A percentile compares a stretch with the other conserved stretches of the same genome.
Conservation (phyloP, 2,888 invertebrate genomes). For the Microchrysa polita region DNA sequence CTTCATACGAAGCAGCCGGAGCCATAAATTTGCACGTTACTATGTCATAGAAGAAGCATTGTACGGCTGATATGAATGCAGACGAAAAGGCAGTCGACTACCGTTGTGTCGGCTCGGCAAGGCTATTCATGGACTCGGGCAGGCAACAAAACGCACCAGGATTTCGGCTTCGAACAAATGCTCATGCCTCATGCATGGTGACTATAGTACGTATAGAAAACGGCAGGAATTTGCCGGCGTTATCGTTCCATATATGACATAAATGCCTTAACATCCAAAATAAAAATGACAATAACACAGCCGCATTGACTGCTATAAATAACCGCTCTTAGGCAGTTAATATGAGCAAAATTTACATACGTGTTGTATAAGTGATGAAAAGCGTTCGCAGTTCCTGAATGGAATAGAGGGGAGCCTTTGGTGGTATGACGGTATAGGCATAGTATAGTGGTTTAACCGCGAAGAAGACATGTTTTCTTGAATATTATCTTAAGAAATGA, state of each 20-base stretch:
- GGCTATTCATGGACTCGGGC: no score
- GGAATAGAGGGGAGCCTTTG: no score
- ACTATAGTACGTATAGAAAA: no score
- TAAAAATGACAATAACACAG: conserved; percentile 34
- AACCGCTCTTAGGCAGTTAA: conserved; percentile 27
- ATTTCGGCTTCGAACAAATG: no score
- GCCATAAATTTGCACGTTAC: conserved; percentile 30
- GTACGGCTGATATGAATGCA: background rate
- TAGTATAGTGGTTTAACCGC: background rate
- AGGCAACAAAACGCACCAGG: background rate
- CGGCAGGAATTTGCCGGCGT: background rate
- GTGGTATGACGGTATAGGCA: no score
- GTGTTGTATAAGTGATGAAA: no score
- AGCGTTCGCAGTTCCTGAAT: no score
- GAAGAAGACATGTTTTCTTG: background rate
- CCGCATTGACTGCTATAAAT: conserved; percentile 33
- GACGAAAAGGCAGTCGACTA: background rate
- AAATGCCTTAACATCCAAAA: conserved; percentile 35
- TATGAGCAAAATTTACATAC: conserved; percentile 26
- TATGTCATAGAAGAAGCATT: background rate
- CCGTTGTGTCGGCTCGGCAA: background rate
- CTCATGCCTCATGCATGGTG: no score
- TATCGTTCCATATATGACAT: conserved; percentile 4
- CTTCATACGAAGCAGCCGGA: conserved; percentile 8
- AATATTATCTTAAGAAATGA: conserved; percentile 4